Percentiles rank a stretch among this genome's conserved stretches.
These are phyloP conservation scores for Lichenostomus cassidix DNA, from an alignment of 2,113 vertebrate genomes.

Conservation along the genomic window DNA sequence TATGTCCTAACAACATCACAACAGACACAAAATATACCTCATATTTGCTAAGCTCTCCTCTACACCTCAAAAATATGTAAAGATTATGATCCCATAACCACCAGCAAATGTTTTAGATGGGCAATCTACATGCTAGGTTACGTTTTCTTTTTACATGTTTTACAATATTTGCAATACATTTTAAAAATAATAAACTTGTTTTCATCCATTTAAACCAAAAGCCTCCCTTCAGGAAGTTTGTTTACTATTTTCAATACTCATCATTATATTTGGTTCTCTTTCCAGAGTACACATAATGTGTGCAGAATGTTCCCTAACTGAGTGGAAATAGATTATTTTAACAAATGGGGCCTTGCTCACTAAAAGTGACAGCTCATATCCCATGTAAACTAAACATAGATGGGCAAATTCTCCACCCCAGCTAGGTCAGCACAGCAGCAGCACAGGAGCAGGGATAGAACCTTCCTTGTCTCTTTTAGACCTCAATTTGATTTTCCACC, in stretches of 20 bases:
- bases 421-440: background rate
- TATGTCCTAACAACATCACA: background rate
- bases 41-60: background rate
- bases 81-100: background rate
- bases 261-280: constrained; percentile 44
- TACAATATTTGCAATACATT: constrained; percentile 38
- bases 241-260: constrained; percentile 56
- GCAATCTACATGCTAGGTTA: background rate
- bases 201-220: constrained; percentile 44
- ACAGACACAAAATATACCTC: background rate
- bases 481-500: background rate
- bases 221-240: constrained; percentile 36
- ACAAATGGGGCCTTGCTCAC: background rate
- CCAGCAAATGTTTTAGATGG: background rate
- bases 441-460: background rate
- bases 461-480: background rate
- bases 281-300: constrained; percentile 41
- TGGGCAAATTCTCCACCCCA: background rate
- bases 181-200: constrained; percentile 42
- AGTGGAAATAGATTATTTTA: constrained; percentile 49
- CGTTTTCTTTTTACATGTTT: constrained; percentile 30
- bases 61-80: background rate
- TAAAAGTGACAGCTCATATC: constrained; percentile 13
- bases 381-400: constrained; percentile 3
- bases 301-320: constrained; percentile 44